phyloP scores from a whole-genome alignment of 2,888 invertebrate species.

The Eledone cirrhosa region DNA sequence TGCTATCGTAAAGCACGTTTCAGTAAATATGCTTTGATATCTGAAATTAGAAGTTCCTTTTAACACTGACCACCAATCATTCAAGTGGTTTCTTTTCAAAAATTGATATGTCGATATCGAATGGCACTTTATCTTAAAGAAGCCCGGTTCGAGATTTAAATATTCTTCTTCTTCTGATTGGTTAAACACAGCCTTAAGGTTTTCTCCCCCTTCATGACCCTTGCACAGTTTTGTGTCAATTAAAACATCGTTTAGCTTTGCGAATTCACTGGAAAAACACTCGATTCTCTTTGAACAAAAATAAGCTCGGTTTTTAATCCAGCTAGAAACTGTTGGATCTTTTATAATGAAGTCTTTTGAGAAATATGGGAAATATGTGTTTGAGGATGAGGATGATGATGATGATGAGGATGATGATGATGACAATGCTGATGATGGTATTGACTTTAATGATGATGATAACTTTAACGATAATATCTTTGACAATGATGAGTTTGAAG shows the following conservation, averaged over 20 bases:
- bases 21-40: not conserved
- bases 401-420: no score
- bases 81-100: constrained; percentile 38
- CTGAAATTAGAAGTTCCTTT: not conserved
- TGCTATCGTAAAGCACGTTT: constrained; percentile 46
- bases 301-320: not conserved
- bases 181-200: constrained; percentile 44
- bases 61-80: constrained; percentile 36
- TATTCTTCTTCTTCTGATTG: constrained; percentile 49
- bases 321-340: not conserved
- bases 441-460: no score
- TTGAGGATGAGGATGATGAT: not conserved
- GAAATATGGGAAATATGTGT: not conserved
- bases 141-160: constrained; percentile 41
- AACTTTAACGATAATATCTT: no score
- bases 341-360: not conserved
- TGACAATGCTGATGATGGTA: no score
- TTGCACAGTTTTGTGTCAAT: not conserved
- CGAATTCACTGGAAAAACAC: constrained; percentile 1
- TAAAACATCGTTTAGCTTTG: not conserved
- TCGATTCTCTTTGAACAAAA: not conserved
- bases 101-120: constrained; percentile 34
- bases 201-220: constrained; percentile 46
- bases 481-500: no score
- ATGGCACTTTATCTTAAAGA: constrained; percentile 45